These are phyloP conservation scores for Sebastes alutus DNA, from an alignment of 2,797 vertebrate genomes.

Conservation along the genomic window DNA sequence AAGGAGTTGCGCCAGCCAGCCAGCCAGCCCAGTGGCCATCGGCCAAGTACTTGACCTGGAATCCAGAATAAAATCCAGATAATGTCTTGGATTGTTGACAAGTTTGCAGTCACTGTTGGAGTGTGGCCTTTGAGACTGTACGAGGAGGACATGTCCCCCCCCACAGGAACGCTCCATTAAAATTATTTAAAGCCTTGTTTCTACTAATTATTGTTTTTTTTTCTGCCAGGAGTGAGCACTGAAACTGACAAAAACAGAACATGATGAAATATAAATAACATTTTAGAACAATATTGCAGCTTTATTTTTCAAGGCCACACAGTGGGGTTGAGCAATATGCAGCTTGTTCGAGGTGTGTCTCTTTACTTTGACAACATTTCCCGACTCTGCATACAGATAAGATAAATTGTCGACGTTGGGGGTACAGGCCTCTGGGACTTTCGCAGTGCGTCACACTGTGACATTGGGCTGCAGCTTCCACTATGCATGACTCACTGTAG, in stretches of 20 bases:
- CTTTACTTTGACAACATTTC: slow-evolving; percentile 1
- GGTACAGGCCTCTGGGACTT: slow-evolving; percentile 3
- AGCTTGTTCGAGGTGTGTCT: slow-evolving; percentile 10
- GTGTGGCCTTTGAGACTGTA: slow-evolving; percentile 18
- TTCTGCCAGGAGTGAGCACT: not conserved
- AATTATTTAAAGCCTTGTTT: slow-evolving; percentile 12
- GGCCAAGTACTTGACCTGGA: slow-evolving; percentile 34
- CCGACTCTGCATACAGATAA: slow-evolving; percentile 43
- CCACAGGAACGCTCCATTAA: not conserved
- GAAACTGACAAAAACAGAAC: not conserved
- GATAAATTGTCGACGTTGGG: slow-evolving; percentile 17
- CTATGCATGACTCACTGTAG: slow-evolving; percentile 18
- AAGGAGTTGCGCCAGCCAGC: not conserved
- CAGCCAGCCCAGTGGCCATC: not conserved
- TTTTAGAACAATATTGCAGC: not conserved
- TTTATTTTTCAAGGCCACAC: not conserved
- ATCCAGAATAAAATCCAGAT: slow-evolving; percentile 29
- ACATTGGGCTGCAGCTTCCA: not conserved
- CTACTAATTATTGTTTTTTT: slow-evolving; percentile 5
- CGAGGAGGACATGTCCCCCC: not conserved
- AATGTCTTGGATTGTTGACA: slow-evolving; percentile 29
- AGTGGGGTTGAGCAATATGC: not conserved
- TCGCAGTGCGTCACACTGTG: slow-evolving; percentile 17
- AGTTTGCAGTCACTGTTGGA: slow-evolving; percentile 6
- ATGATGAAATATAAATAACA: not conserved